Conservation (phyloP, 2,888 invertebrate species). For the Volucella inanis region DNA sequence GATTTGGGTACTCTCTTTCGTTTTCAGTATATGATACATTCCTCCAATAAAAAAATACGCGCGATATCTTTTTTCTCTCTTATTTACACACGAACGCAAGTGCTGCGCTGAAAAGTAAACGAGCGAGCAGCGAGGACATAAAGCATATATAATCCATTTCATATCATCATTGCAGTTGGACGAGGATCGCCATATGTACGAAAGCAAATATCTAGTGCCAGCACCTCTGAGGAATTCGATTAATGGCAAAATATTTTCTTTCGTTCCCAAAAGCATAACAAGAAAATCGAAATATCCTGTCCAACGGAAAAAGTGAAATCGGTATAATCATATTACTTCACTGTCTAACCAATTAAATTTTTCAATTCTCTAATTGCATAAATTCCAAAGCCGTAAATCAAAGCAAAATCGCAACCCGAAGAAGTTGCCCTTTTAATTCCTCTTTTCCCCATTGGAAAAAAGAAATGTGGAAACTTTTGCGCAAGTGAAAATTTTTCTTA, state of each 20-base stretch:
- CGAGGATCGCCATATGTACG: conserved; percentile 58
- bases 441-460: conserved; percentile 48
- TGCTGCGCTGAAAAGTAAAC: conserved; percentile 11
- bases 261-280: conserved; percentile 49
- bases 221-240: conserved; percentile 73
- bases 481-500: conserved; percentile 72
- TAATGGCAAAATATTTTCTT: conserved; percentile 72
- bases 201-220: conserved; percentile 58
- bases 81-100: conserved; percentile 29
- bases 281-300: conserved; percentile 20
- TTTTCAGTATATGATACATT: conserved; percentile 40
- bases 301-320: conserved; percentile 39
- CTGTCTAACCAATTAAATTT: conserved; percentile 15
- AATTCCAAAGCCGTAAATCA: conserved; percentile 5
- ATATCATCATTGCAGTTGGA: conserved; percentile 54
- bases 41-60: conserved; percentile 41
- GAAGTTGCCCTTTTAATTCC: conserved; percentile 47
- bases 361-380: not conserved
- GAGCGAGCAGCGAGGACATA: too few species aligned
- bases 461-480: conserved; percentile 68
- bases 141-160: not conserved
- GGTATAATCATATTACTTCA: conserved; percentile 45
- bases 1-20: conserved; percentile 24
- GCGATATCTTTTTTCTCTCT: conserved; percentile 20
- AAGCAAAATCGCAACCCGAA: not conserved